Evolutionary conservation across 2,113 vertebrate genomes (phyloP).

Genomic region (Hemicordylus capensis): DNA sequence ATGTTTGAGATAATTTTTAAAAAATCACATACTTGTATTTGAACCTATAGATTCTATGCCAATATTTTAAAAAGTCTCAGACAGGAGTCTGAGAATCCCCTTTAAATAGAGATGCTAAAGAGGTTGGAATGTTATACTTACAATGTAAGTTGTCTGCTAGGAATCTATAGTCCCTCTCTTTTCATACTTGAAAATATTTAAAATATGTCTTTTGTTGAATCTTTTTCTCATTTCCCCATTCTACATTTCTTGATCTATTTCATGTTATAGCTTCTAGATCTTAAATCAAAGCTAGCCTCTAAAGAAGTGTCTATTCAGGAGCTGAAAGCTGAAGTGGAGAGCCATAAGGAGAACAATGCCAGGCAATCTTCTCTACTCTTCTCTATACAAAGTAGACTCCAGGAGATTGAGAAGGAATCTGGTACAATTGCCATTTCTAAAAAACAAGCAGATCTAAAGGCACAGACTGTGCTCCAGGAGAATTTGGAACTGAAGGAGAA

Average conservation of each 20-base stretch:
- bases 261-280: conserved; percentile 72
- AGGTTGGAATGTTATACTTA: background rate
- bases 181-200: background rate
- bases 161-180: background rate
- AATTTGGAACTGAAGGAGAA: conserved; percentile 73
- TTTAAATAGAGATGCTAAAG: background rate
- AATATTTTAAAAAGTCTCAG: no score
- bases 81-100: no score
- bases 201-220: background rate
- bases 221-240: background rate
- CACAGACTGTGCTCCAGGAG: conserved; percentile 69
- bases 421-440: conserved; percentile 59
- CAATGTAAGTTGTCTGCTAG: background rate
- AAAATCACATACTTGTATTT: no score
- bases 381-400: conserved; percentile 73
- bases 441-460: conserved; percentile 68
- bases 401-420: conserved; percentile 77
- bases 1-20: no score
- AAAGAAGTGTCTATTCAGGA: conserved; percentile 77
- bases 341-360: conserved; percentile 78
- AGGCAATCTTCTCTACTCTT: conserved; percentile 76
- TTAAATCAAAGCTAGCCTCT: conserved; percentile 71
- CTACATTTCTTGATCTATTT: conserved; percentile 10
- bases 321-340: conserved; percentile 75
- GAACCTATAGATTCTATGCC: no score